Base-by-base conservation (phyloP, 2,797 vertebrate genomes). In the Chelon auratus region DNA sequence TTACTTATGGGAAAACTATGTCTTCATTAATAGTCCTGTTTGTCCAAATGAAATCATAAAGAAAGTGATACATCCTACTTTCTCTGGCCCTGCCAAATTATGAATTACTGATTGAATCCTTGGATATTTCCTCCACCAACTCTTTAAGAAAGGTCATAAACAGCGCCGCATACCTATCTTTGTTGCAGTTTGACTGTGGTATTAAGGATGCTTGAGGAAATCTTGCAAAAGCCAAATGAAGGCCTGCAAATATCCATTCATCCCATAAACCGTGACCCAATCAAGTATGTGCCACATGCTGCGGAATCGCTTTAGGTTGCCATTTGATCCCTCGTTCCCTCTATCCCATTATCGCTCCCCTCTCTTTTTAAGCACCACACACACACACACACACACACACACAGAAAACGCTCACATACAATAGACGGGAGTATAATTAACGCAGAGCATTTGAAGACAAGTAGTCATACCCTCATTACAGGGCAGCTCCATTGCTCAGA, bases 391-490 rank as follows among this genome's bases (percentile, higher is more conserved):
- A 37, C 9, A 7, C 59, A 22, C 61, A 36, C 30, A 57, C 68
- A 60, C 2, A 55, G 4, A 30, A 56, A 3, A 18, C 24, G 53
- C 37, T 37, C 57, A 66, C n/a, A 65, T 48, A 71, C 61, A 70
- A 67, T 73, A 68, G 80, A 80, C 22, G 3, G 20, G 55, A 75
- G 72, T 53, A 59, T 85, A 89, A 91, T 89, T 90, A 90, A 82
- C 83, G 83, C 60, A 39, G 54, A 70, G 69, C 33, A 26, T 77
- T 77, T 81, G 79, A 87, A 89, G 84, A 83, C 73, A 61, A 80
- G 69, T 74, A 80, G 80, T 86, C 80, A 79, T 77, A 79, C 54
- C 64, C 82, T 91, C 88, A 87, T 91, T 91, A 91, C 64, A 71
- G 68, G 42, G 71, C 75, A 66, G 69, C 78, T 68, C 58, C 58